These are phyloP conservation scores for Netelia virgata DNA, from an alignment of 2,888 invertebrate species.

Conservation along the genomic window DNA sequence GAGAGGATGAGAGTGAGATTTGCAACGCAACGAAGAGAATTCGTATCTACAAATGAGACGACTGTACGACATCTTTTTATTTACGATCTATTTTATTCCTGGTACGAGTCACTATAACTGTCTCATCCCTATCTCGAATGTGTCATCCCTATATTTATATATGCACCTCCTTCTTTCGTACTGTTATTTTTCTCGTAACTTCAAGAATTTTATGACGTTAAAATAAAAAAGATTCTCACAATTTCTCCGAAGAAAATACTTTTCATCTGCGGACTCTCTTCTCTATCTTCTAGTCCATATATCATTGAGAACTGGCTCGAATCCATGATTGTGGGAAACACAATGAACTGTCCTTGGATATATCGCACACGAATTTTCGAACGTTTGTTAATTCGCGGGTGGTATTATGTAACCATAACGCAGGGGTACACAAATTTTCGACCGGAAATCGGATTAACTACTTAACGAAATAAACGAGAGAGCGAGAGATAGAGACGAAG, in stretches of 20 bases:
- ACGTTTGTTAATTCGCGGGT: conserved; percentile 54
- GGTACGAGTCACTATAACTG: conserved; percentile 25
- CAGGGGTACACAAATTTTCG: conserved; percentile 54
- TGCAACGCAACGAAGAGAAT: conserved; percentile 32
- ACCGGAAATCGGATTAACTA: conserved; percentile 64
- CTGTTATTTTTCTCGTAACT: conserved; percentile 31
- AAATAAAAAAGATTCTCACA: neutral
- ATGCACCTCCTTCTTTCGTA: neutral
- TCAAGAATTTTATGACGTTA: conserved; percentile 14
- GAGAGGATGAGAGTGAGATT: neutral
- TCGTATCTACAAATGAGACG: conserved; percentile 58
- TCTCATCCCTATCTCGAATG: conserved; percentile 16
- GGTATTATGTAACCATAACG: conserved; percentile 35
- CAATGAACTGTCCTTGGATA: neutral
- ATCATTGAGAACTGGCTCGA: neutral
- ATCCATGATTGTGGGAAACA: neutral
- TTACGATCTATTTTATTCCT: conserved; percentile 39
- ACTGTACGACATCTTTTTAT: conserved; percentile 49
- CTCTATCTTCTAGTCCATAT: neutral
- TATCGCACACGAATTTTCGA: conserved; percentile 33
- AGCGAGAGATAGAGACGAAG: neutral
- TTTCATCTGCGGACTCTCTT: conserved; percentile 17
- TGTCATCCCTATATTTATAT: neutral
- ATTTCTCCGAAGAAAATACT: conserved; percentile 28
- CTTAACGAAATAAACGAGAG: conserved; percentile 53